These are phyloP conservation scores for Muscicapa comitata DNA, from an alignment of 2,797 vertebrate species.

Conservation along the genomic window DNA sequence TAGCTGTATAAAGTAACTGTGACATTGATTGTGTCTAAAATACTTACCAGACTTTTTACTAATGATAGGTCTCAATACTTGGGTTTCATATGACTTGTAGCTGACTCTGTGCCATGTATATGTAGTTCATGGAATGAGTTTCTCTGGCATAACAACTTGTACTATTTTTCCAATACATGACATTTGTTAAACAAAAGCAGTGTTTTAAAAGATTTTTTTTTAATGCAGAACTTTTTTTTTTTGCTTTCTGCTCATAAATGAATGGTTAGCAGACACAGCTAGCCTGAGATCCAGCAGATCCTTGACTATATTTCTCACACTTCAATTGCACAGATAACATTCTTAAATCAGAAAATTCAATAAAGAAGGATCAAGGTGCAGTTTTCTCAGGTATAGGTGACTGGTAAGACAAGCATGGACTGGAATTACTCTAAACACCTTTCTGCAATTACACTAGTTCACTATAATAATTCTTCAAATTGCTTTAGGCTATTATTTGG, in stretches of 20 bases:
- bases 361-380: background rate
- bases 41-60: background rate
- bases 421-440: background rate
- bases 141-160: background rate
- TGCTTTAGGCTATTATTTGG: constrained; percentile 7
- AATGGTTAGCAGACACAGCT: background rate
- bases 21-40: background rate
- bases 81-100: background rate
- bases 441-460: background rate
- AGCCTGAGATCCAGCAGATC: background rate
- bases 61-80: background rate
- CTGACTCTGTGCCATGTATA: background rate
- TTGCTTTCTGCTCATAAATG: background rate
- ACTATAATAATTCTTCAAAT: background rate
- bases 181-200: background rate
- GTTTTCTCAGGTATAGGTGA: background rate
- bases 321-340: background rate
- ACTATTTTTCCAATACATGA: background rate
- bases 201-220: background rate
- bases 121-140: background rate
- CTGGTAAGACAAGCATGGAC: background rate
- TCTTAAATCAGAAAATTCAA: background rate
- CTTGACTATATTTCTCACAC: background rate
- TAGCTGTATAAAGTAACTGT: background rate
- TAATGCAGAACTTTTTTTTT: background rate